Evolutionary conservation across 2,888 invertebrate species (phyloP).

Genomic region (Agelastica alni): DNA sequence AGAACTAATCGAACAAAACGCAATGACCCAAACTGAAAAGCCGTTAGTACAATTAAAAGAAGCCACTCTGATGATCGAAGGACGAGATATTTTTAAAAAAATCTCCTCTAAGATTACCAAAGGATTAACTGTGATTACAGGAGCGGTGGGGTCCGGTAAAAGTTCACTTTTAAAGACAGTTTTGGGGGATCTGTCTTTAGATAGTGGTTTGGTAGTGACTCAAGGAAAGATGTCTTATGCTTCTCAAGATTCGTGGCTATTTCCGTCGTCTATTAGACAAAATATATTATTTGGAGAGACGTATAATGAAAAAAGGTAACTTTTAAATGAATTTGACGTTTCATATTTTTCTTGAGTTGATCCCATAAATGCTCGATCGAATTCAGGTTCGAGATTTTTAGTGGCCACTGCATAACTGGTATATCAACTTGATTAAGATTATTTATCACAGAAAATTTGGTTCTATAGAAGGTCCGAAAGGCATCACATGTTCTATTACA

Average conservation of each 20-base stretch:
- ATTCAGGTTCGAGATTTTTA: no score
- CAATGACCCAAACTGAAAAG: conserved; percentile 32
- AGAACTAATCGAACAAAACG: conserved; percentile 64
- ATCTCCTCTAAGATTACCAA: conserved; percentile 41
- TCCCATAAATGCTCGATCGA: no score
- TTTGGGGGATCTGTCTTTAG: conserved; percentile 54
- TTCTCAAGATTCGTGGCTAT: conserved; percentile 67
- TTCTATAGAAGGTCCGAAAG: no score
- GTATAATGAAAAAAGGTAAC: conserved; percentile 20
- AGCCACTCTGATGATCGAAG: conserved; percentile 41
- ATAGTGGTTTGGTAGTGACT: conserved; percentile 53
- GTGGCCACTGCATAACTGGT: no score
- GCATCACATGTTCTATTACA: no score
- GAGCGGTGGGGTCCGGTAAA: conserved; percentile 70
- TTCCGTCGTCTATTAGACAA: conserved; percentile 67
- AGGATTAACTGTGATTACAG: conserved; percentile 62
- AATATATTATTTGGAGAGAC: conserved; percentile 63
- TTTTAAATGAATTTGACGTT: not conserved
- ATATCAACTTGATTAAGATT: no score
- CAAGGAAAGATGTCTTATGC: conserved; percentile 62
- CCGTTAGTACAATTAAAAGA: conserved; percentile 37
- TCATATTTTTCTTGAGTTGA: no score
- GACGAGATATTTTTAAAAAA: conserved; percentile 52
- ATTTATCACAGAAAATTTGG: no score
- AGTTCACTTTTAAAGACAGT: conserved; percentile 55